Conservation (phyloP, 1,140 invertebrate species). For the Aphis gossypii region DNA sequence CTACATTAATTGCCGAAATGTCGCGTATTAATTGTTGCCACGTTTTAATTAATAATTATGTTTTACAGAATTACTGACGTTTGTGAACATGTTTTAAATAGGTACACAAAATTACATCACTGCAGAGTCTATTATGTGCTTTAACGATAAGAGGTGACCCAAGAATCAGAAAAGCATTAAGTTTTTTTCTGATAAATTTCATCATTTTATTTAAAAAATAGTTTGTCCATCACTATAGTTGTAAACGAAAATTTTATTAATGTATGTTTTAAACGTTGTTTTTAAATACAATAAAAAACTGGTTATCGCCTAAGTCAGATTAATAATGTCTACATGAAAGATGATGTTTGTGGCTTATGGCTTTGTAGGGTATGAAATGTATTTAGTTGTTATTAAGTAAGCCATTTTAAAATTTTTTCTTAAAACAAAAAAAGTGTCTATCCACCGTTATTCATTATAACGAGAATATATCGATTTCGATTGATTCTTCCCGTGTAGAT, state of each 20-base stretch:
- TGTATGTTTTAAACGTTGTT: too few relatives aligned
- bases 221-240: too few relatives aligned
- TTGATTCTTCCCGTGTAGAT: background rate
- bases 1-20: background rate
- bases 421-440: background rate
- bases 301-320: too few relatives aligned
- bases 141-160: background rate
- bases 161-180: background rate
- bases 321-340: too few relatives aligned
- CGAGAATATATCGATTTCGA: background rate
- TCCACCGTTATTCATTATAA: background rate
- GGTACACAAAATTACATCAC: background rate
- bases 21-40: background rate
- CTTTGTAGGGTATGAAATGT: too few relatives aligned
- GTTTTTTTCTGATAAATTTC: background rate
- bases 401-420: too few relatives aligned
- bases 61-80: background rate
- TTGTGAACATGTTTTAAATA: background rate
- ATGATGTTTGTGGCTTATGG: too few relatives aligned
- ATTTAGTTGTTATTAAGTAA: too few relatives aligned
- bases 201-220: background rate
- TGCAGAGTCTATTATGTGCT: background rate
- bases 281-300: too few relatives aligned
- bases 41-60: background rate
- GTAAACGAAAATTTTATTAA: too few relatives aligned